Base-by-base conservation (phyloP, 2,113 vertebrate genomes). In the Alligator mississippiensis region DNA sequence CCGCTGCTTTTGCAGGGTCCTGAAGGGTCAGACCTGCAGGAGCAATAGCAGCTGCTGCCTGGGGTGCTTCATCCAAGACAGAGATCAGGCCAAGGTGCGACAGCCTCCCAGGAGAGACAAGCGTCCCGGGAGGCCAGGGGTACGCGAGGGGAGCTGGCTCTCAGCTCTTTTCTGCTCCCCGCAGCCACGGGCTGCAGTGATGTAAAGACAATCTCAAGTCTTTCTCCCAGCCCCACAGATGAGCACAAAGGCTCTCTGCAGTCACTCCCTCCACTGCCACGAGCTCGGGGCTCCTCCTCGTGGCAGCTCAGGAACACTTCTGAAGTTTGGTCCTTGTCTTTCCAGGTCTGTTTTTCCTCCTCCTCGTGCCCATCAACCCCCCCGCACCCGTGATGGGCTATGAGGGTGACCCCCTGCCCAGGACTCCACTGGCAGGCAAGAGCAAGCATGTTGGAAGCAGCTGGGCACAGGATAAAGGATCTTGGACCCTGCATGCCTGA, bases 241-340 rank as follows among this genome's bases (percentile, higher is more conserved):
- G 28, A 14, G 25, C 19, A 13, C 24, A 28, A 25, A 16, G 10
- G 60, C 34, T 68, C 24, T 78, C 6, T 5, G 13, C 1, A n/a
- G 16, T 28, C 54, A 2, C 10, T 14, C 34, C 1, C 87, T 30
- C 79, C 90, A 11, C 7, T 17, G 63, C 47, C 75, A 18, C 13
- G 87, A 77, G 79, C 72, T 64, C 84, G 6, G 66, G 84, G 93
- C 93, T 87, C 96, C 95, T 89, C 82, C 96, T 96, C 24, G 91
- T 59, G 96, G 91, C 80, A 6, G 3, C 47, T 47, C 25, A 0
- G 27, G 18, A 62, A 77, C 47, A 2, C 22, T 5, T 1, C 24
- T 2, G 0, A 72, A 3, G 9, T 18, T 27, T 11, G 19, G 11
- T 2, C 47, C 34, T 61, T 60, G 25, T 17, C 13, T 30, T 19